Evolutionary conservation across 2,888 invertebrate species (phyloP).

Genomic region (Macrophya alboannulata): DNA sequence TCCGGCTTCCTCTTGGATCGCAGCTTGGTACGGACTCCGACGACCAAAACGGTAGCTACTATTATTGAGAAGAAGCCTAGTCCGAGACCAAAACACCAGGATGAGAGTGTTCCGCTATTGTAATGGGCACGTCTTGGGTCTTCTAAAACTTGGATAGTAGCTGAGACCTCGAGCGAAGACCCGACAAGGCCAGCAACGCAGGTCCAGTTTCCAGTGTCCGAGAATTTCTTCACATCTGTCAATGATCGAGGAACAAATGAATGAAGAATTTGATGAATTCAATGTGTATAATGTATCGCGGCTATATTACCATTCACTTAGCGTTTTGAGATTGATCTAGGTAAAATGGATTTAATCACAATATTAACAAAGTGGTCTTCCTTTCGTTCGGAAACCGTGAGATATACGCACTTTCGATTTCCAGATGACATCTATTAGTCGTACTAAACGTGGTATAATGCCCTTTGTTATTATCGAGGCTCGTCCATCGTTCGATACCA

Average conservation of each 20-base stretch:
- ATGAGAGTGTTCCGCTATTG: not conserved
- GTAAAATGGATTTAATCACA: conserved; percentile 47
- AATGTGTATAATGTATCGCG: not conserved
- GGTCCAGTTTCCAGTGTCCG: conserved; percentile 68
- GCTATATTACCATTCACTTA: not conserved
- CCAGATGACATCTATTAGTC: not conserved
- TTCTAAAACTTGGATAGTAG: conserved; percentile 29
- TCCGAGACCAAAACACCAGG: not conserved
- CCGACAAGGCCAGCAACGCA: conserved; percentile 65
- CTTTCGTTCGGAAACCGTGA: not conserved
- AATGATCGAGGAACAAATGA: not conserved
- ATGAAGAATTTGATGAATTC: not conserved
- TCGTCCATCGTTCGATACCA: conserved; percentile 65
- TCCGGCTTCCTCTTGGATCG: not conserved
- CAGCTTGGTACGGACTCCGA: not conserved
- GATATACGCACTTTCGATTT: not conserved
- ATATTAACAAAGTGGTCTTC: conserved; percentile 12
- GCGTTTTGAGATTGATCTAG: conserved; percentile 37
- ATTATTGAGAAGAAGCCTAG: not conserved
- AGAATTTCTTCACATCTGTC: conserved; percentile 48
- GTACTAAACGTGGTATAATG: not conserved
- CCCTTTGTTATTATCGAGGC: not conserved
- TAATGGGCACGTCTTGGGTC: not conserved
- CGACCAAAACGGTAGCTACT: not conserved
- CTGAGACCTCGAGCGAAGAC: conserved; percentile 58